Percentiles rank a stretch among this genome's conserved stretches.
These are phyloP conservation scores for Daphoenositta chrysoptera DNA, from an alignment of 2,113 vertebrate species.

Conservation along the genomic window DNA sequence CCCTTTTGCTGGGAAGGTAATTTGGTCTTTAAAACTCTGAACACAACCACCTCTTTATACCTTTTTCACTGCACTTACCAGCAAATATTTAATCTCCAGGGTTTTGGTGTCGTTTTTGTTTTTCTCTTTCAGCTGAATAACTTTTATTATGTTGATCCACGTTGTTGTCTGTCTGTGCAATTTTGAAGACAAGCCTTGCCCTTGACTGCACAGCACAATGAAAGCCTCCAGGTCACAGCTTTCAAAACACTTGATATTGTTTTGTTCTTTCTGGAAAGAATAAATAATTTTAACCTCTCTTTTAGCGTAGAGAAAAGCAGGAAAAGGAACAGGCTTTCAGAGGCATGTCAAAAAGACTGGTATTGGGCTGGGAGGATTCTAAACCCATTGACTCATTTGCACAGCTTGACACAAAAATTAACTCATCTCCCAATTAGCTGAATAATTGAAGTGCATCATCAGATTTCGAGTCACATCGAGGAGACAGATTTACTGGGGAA, in stretches of 20 bases:
- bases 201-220: slow-evolving; percentile 15
- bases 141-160: not conserved
- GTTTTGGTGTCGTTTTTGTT: not conserved
- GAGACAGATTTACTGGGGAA: not conserved
- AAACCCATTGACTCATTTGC: not conserved
- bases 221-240: slow-evolving; percentile 42
- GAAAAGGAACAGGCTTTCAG: not conserved
- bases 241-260: slow-evolving; percentile 29
- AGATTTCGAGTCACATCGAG: not conserved
- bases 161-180: not conserved
- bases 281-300: not conserved
- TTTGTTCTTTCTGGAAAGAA: slow-evolving; percentile 18
- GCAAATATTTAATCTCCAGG: not conserved
- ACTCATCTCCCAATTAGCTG: not conserved
- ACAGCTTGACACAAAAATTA: not conserved
- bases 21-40: not conserved
- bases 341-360: not conserved
- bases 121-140: not conserved
- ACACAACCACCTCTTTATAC: not conserved
- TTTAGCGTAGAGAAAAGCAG: not conserved
- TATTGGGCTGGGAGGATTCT: not conserved
- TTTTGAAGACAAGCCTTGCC: slow-evolving; percentile 11
- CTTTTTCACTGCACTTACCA: not conserved
- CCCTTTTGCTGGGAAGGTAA: not conserved
- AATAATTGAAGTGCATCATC: not conserved